phyloP scores from a whole-genome alignment of 1,140 invertebrate species.

The Phortica variegata region DNA sequence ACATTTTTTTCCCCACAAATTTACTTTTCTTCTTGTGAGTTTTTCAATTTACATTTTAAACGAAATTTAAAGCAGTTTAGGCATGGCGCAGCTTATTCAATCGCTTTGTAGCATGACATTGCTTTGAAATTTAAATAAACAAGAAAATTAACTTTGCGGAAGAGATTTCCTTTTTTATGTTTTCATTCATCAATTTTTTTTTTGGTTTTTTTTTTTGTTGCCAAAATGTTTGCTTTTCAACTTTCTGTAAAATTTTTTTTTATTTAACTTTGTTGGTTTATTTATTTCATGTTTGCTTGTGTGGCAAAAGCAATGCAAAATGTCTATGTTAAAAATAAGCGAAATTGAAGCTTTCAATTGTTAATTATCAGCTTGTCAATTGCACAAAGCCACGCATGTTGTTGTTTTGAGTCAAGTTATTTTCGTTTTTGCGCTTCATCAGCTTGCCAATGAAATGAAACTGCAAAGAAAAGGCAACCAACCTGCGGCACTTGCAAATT shows the following conservation, averaged over 20 bases:
- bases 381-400: conserved; percentile 47
- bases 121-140: conserved; percentile 53
- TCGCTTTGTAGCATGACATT: conserved; percentile 19
- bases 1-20: conserved; percentile 19
- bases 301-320: not conserved
- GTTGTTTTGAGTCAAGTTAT: too few species aligned
- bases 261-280: too few species aligned
- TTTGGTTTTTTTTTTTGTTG: not conserved
- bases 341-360: conserved; percentile 18
- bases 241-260: too few species aligned
- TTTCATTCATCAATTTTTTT: not conserved
- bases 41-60: conserved; percentile 51
- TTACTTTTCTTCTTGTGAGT: conserved; percentile 15
- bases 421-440: too few species aligned
- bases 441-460: too few species aligned
- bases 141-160: conserved; percentile 49
- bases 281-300: too few species aligned
- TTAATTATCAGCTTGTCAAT: conserved; percentile 56
- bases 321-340: not conserved
- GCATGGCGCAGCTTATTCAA: conserved; percentile 12
- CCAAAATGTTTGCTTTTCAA: too few species aligned
- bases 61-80: conserved; percentile 49
- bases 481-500: too few species aligned
- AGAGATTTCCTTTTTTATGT: conserved; percentile 11
- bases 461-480: too few species aligned